phyloP scores from a whole-genome alignment of 2,888 invertebrate genomes.

The Campopleginae sp. region DNA sequence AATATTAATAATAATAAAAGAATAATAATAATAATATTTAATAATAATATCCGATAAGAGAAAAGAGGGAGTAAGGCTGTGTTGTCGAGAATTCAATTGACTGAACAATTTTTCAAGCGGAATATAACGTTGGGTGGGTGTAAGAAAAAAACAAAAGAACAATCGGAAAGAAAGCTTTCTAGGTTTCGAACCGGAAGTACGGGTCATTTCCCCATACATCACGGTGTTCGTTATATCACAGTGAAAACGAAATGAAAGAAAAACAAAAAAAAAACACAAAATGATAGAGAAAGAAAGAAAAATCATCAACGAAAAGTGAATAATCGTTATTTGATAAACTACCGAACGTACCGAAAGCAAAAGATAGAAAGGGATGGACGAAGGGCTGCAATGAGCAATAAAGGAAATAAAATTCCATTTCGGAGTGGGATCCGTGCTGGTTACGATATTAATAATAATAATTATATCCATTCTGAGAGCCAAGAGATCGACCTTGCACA shows the following conservation, averaged over 20 bases:
- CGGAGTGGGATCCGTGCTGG: constrained; percentile 50
- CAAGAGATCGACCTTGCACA: constrained; percentile 82
- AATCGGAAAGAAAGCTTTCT: constrained; percentile 39
- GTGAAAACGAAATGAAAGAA: constrained; percentile 62
- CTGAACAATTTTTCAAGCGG: constrained; percentile 48
- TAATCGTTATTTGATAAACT: constrained; percentile 19
- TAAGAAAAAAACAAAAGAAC: constrained; percentile 11
- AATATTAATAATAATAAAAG: constrained; percentile 39
- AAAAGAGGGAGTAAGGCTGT: constrained; percentile 47
- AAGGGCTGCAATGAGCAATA: not conserved
- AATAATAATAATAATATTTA: constrained; percentile 50
- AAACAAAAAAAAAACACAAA: constrained; percentile 39
- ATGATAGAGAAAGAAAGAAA: constrained; percentile 20
- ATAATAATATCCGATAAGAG: constrained; percentile 52
- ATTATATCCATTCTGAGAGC: constrained; percentile 78
- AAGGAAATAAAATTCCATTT: constrained; percentile 25
- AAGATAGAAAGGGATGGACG: constrained; percentile 49
- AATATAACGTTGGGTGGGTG: constrained; percentile 50
- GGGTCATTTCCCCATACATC: constrained; percentile 45
- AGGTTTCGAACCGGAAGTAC: constrained; percentile 60
- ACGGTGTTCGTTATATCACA: constrained; percentile 65
- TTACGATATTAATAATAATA: constrained; percentile 55
- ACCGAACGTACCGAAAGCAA: constrained; percentile 13
- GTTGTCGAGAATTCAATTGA: constrained; percentile 59
- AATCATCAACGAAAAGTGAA: constrained; percentile 20